Evolutionary conservation across 2,113 vertebrate genomes (phyloP).

Genomic region (Bambusicola thoracicus): DNA sequence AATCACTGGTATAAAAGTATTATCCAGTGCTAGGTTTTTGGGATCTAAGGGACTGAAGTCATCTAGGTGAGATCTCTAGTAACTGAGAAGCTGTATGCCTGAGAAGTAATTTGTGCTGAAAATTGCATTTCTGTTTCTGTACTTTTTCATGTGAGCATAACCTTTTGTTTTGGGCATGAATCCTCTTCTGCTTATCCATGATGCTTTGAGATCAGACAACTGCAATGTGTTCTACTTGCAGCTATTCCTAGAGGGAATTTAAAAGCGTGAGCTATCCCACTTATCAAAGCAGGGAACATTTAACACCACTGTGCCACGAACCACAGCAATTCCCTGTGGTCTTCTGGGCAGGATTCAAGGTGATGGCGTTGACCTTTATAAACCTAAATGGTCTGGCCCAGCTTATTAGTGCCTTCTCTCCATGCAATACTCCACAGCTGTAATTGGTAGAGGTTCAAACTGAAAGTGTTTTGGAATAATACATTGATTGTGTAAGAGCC

Average conservation of each 20-base stretch:
- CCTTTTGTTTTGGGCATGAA: conserved; percentile 4
- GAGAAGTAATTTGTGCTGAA: background rate
- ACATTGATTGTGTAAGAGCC: background rate
- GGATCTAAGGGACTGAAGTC: background rate
- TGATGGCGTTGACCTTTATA: conserved; percentile 44
- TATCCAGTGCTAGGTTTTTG: background rate
- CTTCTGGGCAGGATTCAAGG: conserved; percentile 38
- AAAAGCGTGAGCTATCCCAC: background rate
- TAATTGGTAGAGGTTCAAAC: background rate
- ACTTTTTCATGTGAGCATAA: background rate
- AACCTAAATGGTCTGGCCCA: conserved; percentile 10
- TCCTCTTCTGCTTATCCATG: background rate
- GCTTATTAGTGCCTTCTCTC: background rate
- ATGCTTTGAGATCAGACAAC: conserved; percentile 21
- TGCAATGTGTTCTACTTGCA: background rate
- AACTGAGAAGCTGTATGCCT: background rate
- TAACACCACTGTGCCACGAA: conserved; percentile 22
- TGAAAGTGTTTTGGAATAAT: background rate
- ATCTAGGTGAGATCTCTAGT: background rate
- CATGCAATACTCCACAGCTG: background rate
- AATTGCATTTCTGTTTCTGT: background rate
- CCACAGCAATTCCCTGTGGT: background rate
- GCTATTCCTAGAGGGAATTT: conserved; percentile 54
- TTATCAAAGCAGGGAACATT: conserved; percentile 36
- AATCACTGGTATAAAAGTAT: background rate